phyloP scores from a whole-genome alignment of 2,797 vertebrate genomes.

The Catostomus latipinnis region DNA sequence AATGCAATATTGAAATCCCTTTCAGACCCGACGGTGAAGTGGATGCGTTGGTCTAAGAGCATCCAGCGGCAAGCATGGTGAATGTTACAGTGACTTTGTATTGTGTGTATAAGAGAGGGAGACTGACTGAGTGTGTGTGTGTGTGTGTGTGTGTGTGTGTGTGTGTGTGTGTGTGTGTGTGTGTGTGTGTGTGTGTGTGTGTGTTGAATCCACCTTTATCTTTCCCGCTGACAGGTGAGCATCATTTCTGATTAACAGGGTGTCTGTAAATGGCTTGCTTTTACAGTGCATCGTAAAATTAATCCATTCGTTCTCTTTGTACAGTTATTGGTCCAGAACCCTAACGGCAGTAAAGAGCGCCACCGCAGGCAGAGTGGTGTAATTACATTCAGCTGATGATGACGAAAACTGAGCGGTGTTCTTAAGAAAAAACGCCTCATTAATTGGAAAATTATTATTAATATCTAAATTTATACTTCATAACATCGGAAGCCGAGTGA shows the following conservation, averaged over 20 bases:
- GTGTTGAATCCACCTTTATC: constrained; percentile 61
- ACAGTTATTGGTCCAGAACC: neutral
- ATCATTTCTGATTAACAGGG: constrained; percentile 19
- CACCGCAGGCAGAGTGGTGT: constrained; percentile 18
- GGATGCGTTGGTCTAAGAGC: constrained; percentile 78
- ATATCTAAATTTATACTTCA: neutral
- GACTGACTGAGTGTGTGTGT: constrained; percentile 24
- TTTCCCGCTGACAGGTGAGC: constrained; percentile 9
- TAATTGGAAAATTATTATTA: neutral
- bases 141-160: constrained; percentile 35
- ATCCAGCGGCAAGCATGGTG: constrained; percentile 78
- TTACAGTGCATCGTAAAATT: neutral
- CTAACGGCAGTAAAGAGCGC: constrained; percentile 7
- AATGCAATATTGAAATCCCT: constrained; percentile 76
- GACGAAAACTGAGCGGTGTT: neutral
- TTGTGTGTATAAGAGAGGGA: too few species aligned
- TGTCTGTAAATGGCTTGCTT: neutral
- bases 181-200: constrained; percentile 57
- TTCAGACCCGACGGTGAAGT: constrained; percentile 73
- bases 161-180: constrained; percentile 52
- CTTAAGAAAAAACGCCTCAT: neutral
- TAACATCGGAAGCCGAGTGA: neutral
- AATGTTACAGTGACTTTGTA: constrained; percentile 35
- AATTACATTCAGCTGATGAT: neutral
- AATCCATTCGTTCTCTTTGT: neutral